phyloP scores from a whole-genome alignment of 2,113 vertebrate genomes.

The Cyphomyrus discorhynchus region DNA sequence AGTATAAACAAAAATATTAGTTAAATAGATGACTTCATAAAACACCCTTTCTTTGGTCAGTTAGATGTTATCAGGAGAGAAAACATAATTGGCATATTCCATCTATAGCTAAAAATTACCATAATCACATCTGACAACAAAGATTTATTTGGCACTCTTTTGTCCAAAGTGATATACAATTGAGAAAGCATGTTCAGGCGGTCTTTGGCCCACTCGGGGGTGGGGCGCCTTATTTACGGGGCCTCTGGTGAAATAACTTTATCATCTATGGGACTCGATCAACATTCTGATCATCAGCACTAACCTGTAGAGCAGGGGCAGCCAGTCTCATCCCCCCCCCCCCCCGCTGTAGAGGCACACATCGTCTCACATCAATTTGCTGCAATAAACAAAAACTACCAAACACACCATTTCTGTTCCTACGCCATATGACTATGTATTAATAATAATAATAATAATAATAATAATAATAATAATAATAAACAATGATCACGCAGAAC shows the following conservation, averaged over 20 bases:
- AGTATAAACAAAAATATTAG: no score
- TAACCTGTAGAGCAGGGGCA: neutral
- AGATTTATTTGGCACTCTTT: neutral
- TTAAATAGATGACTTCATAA: no score
- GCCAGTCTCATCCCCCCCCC: no score
- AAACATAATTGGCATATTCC: neutral
- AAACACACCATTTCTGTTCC: neutral
- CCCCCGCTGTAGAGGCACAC: neutral
- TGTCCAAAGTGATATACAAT: neutral
- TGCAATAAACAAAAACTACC: neutral
- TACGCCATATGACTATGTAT: neutral
- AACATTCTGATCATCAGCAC: neutral
- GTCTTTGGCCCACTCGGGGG: fast-evolving
- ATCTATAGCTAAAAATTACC: neutral
- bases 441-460: neutral
- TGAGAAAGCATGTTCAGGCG: neutral
- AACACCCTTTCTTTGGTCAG: neutral
- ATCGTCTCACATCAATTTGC: neutral
- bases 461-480: neutral
- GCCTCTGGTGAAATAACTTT: neutral
- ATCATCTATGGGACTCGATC: neutral
- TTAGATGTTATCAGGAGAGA: neutral
- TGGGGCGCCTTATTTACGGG: neutral
- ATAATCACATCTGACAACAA: neutral
- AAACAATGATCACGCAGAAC: neutral